Base-by-base conservation (phyloP, 2,797 vertebrate genomes). In the Ciconia nigra region DNA sequence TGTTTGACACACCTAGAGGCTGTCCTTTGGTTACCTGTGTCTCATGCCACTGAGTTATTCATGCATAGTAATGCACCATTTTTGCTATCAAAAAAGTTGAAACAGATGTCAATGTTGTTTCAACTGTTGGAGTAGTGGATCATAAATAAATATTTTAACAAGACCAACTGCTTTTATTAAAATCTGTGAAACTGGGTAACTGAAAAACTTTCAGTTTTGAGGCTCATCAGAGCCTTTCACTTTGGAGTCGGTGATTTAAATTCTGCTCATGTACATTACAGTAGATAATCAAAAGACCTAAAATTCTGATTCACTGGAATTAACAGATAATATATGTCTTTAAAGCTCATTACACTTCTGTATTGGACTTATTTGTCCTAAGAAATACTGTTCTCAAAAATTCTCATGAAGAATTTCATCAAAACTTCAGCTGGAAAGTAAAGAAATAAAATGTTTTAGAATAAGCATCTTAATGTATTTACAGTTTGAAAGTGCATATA, bases 1-100 rank as follows among this genome's bases (percentile, higher is more conserved):
- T 91, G 90, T 85, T 87, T 78, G 69, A 83, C 83, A 91, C 96
- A 95, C 90, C 93, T 95, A 55, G 37, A 92, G 24, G 71, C 26
- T 88, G 83, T 92, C 72, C 72, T 94, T 59, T 71, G 47, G 33
- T 87, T 91, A 91, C 59, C 82, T 49, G 51, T 52, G 83, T 77
- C 42, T 93, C 84, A 71, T 66, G 44, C 58, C 66, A 62, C 39
- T 31, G 70, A 72, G 74, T 74, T 93, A 92, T 91, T 95, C 83
- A 72, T 83, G 81, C 61, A 82, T 33, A 84, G 11, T n/a, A 80
- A 83, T 57, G 41, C 62, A 80, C 44, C 33, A 7, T 67, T 94
- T 94, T 92, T 74, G 54, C 77, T 62, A 78, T 69, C 61, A 89
- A 83, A 94, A 90, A 76, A 33, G 86, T 90, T 80, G 47, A 84